A percentile compares a stretch with the other conserved stretches of the same genome.
Evolutionary conservation across 2,113 vertebrate species (phyloP).

Genomic region (Pterocles gutturalis): DNA sequence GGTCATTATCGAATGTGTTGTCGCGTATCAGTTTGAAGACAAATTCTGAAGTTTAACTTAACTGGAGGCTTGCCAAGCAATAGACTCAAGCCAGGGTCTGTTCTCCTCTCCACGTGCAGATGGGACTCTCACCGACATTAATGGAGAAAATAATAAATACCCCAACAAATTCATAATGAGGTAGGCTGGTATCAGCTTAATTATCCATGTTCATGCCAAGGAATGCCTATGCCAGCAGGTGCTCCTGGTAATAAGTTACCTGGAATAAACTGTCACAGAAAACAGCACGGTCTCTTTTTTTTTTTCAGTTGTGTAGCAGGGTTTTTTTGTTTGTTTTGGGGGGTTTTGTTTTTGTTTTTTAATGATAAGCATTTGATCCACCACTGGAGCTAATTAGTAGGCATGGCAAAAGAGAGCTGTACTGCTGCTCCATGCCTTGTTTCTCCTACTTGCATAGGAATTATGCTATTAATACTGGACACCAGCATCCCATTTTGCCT

Average conservation of each 20-base stretch:
- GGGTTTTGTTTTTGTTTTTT: not conserved
- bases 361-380: conserved; percentile 1
- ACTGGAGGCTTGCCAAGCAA: not conserved
- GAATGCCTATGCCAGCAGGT: not conserved
- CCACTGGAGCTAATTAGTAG: conserved; percentile 16
- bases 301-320: not conserved
- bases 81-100: not conserved
- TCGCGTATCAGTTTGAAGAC: not conserved
- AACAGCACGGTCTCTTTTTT: not conserved
- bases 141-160: conserved; percentile 22
- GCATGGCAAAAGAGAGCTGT: not conserved
- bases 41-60: conserved; percentile 38
- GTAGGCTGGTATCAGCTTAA: conserved; percentile 19
- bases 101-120: not conserved
- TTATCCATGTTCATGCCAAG: not conserved
- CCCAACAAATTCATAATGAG: not conserved
- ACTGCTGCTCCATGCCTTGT: not conserved
- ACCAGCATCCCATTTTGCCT: not conserved
- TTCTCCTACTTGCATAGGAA: not conserved
- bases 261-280: not conserved
- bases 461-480: conserved; percentile 8
- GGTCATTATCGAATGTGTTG: not conserved
- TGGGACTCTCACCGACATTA: not conserved
- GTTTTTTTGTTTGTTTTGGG: not conserved
- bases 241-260: not conserved